Evolutionary conservation across 2,797 vertebrate genomes (phyloP), one percentile per base, ranked within the genome.

Genomic region (Karalla daura): DNA sequence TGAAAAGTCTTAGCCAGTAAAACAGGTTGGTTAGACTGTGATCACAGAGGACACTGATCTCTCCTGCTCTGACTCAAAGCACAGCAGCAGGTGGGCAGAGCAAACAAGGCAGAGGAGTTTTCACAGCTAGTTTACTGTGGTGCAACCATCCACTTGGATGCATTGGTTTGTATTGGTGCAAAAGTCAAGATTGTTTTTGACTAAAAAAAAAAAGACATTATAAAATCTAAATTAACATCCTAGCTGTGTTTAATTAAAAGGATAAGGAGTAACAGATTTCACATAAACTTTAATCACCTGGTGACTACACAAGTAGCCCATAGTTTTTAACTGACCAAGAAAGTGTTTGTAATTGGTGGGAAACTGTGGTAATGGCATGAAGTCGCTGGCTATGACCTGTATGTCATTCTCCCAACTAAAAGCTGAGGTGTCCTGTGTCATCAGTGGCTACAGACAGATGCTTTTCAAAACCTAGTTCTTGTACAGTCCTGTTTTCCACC

Each of bases 21-120:
- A 60, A 20, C 37, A 37, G 25, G 46, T 7, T 35, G 18, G 43
- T 36, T 12, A 23, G 33, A 6, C 13, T 11, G 0, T 12, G 51
- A 56, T 56, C 45, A 18, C 45, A 40, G 55, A 61, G 33, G 51
- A 71, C 33, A 28, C 43, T 40, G 41, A 17, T 14, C 13, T 47
- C 25, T 47, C 8, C 64, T 25, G 32, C 32, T 46, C 28, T 33
- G 33, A 23, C 30, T 35, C 15, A 23, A 35, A 51, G 36, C 33
- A 35, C 4, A 51, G 39, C 44, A n/a, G 44, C 37, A 35, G 36
- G 20, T 23, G 7, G 44, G 50, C 28, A 55, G 6, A 37, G 24
- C 20, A 13, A 21, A 24, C 15, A 12, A 17, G 27, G 7, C 13
- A 64, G 32, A 27, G 2, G 17, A 21, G 25, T 23, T 21, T 14